Evolutionary conservation across 2,113 vertebrate species (phyloP).

Genomic region (Ammodytes marinus): DNA sequence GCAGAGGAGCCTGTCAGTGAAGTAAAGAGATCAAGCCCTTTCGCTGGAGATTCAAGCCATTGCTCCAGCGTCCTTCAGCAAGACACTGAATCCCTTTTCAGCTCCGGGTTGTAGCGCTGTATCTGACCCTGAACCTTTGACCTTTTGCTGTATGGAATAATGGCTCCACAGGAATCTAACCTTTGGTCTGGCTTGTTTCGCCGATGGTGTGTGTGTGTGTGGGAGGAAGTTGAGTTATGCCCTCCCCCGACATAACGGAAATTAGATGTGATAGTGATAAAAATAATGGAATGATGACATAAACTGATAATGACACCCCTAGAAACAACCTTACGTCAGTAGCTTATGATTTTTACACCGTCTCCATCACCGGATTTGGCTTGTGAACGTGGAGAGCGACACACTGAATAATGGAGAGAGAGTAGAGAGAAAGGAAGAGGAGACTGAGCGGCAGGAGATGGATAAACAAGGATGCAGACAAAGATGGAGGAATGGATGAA

Average conservation of each 20-base stretch:
- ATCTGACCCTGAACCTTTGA: conserved; percentile 43
- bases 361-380: conserved; percentile 35
- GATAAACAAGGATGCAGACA: conserved; percentile 28
- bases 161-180: neutral
- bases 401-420: conserved; percentile 38
- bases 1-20: conserved; percentile 24
- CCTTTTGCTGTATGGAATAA: conserved; percentile 22
- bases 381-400: conserved; percentile 43
- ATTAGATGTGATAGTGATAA: conserved; percentile 32
- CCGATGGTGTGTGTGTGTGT: neutral
- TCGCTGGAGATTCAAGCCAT: conserved; percentile 8
- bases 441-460: conserved; percentile 14
- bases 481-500: conserved; percentile 35
- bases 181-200: neutral
- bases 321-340: conserved; percentile 42
- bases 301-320: conserved; percentile 37
- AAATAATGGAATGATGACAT: conserved; percentile 25
- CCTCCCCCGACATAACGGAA: conserved; percentile 21
- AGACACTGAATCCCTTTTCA: conserved; percentile 1
- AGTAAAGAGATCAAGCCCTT: conserved; percentile 28
- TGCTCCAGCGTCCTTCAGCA: conserved; percentile 21
- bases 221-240: no score
- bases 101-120: neutral
- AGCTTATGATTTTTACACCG: conserved; percentile 23
- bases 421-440: conserved; percentile 20